A percentile compares a stretch with the other conserved stretches of the same genome.
These are phyloP conservation scores for Brenthis ino DNA, from an alignment of 2,888 invertebrate genomes.

Conservation along the genomic window DNA sequence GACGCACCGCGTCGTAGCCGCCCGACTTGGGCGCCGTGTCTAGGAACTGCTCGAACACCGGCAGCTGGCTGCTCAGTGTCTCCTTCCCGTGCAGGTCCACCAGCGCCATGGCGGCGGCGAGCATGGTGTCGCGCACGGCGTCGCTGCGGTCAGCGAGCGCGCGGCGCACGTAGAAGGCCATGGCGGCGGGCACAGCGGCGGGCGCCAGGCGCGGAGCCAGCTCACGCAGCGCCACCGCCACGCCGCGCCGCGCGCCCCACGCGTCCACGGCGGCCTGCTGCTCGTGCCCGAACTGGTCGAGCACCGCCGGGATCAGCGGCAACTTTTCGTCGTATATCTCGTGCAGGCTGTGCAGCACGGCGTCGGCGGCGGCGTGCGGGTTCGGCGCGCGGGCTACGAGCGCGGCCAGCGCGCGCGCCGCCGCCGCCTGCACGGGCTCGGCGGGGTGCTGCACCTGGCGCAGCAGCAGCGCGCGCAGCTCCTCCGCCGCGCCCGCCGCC, in stretches of 20 bases:
- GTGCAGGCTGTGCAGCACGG: slow-evolving; percentile 85
- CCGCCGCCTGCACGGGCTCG: slow-evolving; percentile 91
- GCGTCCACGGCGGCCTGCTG: slow-evolving; percentile 92
- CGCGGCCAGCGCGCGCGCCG: slow-evolving; percentile 88
- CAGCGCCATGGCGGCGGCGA: slow-evolving; percentile 94
- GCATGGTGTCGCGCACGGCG: slow-evolving; percentile 93
- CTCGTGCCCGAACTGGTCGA: slow-evolving; percentile 96
- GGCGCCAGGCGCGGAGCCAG: slow-evolving; percentile 88
- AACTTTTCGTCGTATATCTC: slow-evolving; percentile 89
- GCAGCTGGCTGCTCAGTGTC: slow-evolving; percentile 85
- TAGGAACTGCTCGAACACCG: slow-evolving; percentile 96
- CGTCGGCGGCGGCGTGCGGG: slow-evolving; percentile 49
- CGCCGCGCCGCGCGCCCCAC: slow-evolving; percentile 95
- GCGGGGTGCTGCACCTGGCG: slow-evolving; percentile 90
- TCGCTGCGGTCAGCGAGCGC: slow-evolving; percentile 93
- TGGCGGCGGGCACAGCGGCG: slow-evolving; percentile 85
- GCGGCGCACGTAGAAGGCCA: slow-evolving; percentile 92
- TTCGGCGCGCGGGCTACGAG: slow-evolving; percentile 64
- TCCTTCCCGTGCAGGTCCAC: slow-evolving; percentile 95
- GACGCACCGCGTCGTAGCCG: slow-evolving; percentile 94
- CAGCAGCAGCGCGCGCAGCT: slow-evolving; percentile 82
- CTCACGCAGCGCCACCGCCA: slow-evolving; percentile 90
- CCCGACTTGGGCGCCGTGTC: slow-evolving; percentile 96
- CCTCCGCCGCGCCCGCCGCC: slow-evolving; percentile 58
- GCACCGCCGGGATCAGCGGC: slow-evolving; percentile 90